phyloP scores from a whole-genome alignment of 1,140 invertebrate genomes.

The Bombus confusus region DNA sequence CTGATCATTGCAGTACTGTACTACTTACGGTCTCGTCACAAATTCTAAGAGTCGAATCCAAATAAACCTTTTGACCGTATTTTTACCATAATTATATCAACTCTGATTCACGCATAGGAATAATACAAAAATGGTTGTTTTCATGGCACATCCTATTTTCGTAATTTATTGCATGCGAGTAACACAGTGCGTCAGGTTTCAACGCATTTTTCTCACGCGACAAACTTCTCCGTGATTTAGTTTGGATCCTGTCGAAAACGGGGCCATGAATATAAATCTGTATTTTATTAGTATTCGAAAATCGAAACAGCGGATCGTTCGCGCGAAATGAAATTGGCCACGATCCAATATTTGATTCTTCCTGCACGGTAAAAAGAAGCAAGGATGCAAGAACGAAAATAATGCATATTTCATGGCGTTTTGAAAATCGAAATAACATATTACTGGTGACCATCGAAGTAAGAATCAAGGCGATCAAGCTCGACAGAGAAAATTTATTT shows the following conservation, averaged over 20 bases:
- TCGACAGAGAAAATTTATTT: conserved; percentile 6
- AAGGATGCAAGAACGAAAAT: conserved; percentile 19
- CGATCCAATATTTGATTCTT: conserved; percentile 13
- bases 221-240: conserved; percentile 15
- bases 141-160: no score
- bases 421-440: conserved; percentile 37
- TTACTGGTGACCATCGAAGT: neutral
- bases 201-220: neutral
- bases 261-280: neutral
- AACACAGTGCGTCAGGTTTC: no score
- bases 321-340: conserved; percentile 49
- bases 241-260: neutral
- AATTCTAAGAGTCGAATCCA: neutral
- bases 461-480: neutral
- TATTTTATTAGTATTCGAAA: conserved; percentile 40
- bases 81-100: no score
- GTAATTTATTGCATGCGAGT: no score
- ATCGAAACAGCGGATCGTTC: conserved; percentile 41
- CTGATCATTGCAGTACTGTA: neutral
- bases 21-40: neutral
- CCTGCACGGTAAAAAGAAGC: neutral
- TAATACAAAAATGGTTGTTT: no score
- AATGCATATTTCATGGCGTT: conserved; percentile 25
- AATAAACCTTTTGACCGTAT: no score
- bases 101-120: no score